Percentiles rank a stretch among this genome's conserved stretches.
phyloP scores from a whole-genome alignment of 2,888 invertebrate species.

The Zygogramma bicolorata region DNA sequence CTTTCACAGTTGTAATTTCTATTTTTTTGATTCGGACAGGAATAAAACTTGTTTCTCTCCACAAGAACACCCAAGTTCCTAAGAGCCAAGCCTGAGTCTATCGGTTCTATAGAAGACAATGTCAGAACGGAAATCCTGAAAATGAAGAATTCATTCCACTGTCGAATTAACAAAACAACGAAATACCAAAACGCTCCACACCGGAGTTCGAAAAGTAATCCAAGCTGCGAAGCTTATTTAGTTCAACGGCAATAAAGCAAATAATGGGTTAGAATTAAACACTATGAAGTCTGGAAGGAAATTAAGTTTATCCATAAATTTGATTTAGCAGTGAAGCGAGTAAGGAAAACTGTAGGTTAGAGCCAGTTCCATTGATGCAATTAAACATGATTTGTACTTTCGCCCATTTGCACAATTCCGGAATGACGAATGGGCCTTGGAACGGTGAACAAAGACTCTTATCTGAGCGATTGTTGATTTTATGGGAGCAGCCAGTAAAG shows the following conservation, averaged over 20 bases:
- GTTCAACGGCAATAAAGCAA: constrained; percentile 61
- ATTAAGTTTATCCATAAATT: constrained; percentile 69
- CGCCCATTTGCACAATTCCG: constrained; percentile 63
- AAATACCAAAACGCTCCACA: constrained; percentile 20
- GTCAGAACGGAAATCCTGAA: neutral
- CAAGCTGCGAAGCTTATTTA: constrained; percentile 51
- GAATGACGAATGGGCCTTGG: constrained; percentile 64
- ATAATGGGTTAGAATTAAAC: constrained; percentile 65
- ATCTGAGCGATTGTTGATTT: constrained; percentile 64
- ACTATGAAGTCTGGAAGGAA: constrained; percentile 64
- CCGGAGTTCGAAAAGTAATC: constrained; percentile 49
- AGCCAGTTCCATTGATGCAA: constrained; percentile 66
- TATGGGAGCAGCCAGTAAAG: constrained; percentile 33
- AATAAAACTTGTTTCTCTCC: no score
- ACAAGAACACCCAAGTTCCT: no score
- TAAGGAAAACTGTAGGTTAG: constrained; percentile 61
- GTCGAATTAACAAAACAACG: constrained; percentile 10
- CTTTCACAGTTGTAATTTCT: no score
- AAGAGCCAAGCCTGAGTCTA: no score
- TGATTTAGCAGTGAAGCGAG: constrained; percentile 66
- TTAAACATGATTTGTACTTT: constrained; percentile 68
- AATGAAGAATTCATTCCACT: neutral
- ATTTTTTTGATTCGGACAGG: no score
- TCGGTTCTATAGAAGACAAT: neutral
- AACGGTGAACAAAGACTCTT: constrained; percentile 61